Percentiles rank a stretch among this genome's conserved stretches.
These are phyloP conservation scores for Eidolon dupreanum DNA, from an alignment of 2,797 vertebrate species.

Conservation along the genomic window DNA sequence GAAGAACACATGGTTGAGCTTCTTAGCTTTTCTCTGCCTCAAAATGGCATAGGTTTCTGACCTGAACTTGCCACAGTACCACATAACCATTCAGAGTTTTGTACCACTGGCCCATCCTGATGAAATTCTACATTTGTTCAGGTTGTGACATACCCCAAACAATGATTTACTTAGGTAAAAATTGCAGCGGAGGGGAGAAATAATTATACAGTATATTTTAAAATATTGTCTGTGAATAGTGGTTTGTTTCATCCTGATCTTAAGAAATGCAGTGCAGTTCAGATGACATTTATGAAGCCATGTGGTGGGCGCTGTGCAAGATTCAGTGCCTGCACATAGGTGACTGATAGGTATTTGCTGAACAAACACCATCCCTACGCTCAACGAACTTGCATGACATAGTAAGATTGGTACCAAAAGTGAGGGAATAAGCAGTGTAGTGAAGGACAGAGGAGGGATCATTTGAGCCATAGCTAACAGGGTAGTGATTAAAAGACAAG, in stretches of 20 bases:
- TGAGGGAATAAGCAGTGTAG: neutral
- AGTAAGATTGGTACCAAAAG: neutral
- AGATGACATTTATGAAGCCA: neutral
- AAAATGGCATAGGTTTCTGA: conserved; percentile 1
- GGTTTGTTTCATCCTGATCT: neutral
- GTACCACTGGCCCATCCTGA: neutral
- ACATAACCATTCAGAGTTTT: neutral
- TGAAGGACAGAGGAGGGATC: neutral
- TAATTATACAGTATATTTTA: neutral
- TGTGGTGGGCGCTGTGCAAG: neutral
- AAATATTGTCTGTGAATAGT: conserved; percentile 20
- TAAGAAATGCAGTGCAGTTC: neutral
- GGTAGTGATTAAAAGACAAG: neutral
- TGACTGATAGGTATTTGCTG: neutral
- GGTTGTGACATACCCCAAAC: neutral
- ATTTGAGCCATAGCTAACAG: neutral
- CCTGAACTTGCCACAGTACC: neutral
- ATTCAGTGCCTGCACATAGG: neutral
- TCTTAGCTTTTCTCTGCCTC: conserved; percentile 12
- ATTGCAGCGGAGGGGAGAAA: neutral
- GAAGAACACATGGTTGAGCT: conserved; percentile 43
- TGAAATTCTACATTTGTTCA: conserved; percentile 11
- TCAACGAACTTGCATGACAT: neutral
- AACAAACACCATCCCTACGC: neutral
- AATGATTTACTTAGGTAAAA: conserved; percentile 6